A percentile compares a stretch with the other conserved stretches of the same genome.
Evolutionary conservation across 1,140 invertebrate genomes (phyloP).

Genomic region (Trichonephila inaurata): DNA sequence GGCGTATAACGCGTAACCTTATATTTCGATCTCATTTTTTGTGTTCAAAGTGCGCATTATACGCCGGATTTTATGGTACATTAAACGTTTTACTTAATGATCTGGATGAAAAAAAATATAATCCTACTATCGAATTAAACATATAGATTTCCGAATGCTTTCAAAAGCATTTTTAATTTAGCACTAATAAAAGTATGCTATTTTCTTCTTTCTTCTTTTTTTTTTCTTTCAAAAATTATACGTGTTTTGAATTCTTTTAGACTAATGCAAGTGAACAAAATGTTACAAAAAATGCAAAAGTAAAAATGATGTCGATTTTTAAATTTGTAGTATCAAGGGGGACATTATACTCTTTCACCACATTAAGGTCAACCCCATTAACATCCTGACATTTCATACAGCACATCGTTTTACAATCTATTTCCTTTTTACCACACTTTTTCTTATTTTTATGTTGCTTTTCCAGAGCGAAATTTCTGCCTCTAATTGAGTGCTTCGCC

Average conservation of each 20-base stretch:
- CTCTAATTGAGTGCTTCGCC: constrained; percentile 2
- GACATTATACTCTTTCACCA: constrained; percentile 9
- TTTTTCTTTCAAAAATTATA: not conserved
- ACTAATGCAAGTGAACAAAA: not conserved
- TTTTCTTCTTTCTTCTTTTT: not conserved
- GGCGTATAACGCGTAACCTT: too few relatives aligned
- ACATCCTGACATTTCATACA: constrained; percentile 66
- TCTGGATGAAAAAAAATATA: not conserved
- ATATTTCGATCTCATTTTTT: too few relatives aligned
- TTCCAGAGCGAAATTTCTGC: not conserved
- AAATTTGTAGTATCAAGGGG: constrained; percentile 24
- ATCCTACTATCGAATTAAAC: not conserved
- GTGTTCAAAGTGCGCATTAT: too few relatives aligned
- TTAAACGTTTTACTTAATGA: too few relatives aligned
- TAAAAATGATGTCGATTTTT: not conserved
- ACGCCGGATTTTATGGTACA: too few relatives aligned
- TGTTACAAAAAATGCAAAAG: not conserved
- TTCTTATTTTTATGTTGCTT: not conserved
- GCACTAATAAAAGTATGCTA: not conserved
- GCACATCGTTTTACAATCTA: constrained; percentile 37
- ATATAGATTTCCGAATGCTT: not conserved
- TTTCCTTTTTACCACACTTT: constrained; percentile 12
- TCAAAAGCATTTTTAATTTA: not conserved
- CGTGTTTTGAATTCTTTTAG: not conserved
- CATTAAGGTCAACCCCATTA: constrained; percentile 69